Conservation (phyloP, 2,797 vertebrate genomes). For the Erithacus rubecula region DNA sequence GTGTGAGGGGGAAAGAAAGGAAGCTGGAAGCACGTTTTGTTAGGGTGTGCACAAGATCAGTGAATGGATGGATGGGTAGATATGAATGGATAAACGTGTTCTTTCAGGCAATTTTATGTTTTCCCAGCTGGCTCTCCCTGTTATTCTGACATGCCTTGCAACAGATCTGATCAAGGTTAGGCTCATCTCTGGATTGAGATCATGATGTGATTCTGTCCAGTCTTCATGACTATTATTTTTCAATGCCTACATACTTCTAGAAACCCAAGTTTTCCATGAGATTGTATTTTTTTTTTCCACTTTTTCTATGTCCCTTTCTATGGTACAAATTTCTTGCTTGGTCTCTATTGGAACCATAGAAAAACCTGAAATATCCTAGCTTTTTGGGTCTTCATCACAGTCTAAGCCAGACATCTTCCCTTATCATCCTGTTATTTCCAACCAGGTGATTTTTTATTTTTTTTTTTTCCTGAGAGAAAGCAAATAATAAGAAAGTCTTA, state of each 20-base stretch:
- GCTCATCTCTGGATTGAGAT: neutral
- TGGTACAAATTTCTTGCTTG: neutral
- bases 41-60: neutral
- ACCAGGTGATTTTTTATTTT: neutral
- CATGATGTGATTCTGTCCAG: neutral
- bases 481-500: neutral
- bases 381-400: neutral
- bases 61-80: neutral
- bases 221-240: neutral
- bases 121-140: neutral
- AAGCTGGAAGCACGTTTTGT: neutral
- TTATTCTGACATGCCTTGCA: neutral
- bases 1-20: neutral
- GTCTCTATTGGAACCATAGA: neutral
- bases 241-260: neutral
- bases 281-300: accelerated
- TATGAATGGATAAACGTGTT: neutral
- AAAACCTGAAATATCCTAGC: neutral
- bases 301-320: no score
- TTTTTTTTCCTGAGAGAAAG: neutral
- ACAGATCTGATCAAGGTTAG: neutral
- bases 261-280: neutral
- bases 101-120: neutral
- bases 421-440: neutral
- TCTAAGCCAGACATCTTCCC: neutral